phyloP scores from a whole-genome alignment of 1,140 invertebrate species.

The Euglossa dilemma region DNA sequence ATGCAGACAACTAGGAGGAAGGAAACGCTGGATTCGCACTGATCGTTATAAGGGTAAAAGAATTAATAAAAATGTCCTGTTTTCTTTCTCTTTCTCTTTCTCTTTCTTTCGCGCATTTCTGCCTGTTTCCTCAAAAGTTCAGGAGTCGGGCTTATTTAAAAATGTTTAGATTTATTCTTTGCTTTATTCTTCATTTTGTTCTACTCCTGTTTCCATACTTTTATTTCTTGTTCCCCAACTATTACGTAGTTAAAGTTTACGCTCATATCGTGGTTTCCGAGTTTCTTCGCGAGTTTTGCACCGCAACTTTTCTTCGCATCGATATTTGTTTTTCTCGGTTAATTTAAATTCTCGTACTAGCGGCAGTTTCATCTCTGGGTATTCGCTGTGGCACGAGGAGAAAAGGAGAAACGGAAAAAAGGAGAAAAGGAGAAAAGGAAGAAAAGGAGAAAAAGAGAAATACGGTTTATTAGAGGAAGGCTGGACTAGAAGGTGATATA shows the following conservation, averaged over 20 bases:
- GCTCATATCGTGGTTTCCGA: no score
- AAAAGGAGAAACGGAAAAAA: no score
- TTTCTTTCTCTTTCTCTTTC: rapidly evolving
- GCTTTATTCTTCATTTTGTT: no score
- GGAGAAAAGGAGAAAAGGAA: no score
- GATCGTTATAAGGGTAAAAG: not conserved
- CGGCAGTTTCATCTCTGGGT: not conserved
- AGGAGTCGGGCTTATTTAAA: not conserved
- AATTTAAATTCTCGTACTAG: not conserved
- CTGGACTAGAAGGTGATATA: not conserved
- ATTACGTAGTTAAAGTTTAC: no score
- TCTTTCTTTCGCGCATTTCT: not conserved
- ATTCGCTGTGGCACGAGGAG: not conserved
- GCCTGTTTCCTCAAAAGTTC: not conserved
- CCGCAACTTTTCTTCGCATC: not conserved
- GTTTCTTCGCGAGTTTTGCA: not conserved
- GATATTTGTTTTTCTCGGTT: not conserved
- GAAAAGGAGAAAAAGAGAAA: not conserved
- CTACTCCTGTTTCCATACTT: no score
- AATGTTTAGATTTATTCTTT: not conserved
- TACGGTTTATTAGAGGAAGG: not conserved
- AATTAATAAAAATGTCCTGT: not conserved
- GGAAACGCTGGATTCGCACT: not conserved
- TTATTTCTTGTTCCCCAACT: no score
- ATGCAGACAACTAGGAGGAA: not conserved